Evolutionary conservation across 2,113 vertebrate genomes (phyloP), one percentile per base, ranked within the genome.

Genomic region (Callipepla californica): DNA sequence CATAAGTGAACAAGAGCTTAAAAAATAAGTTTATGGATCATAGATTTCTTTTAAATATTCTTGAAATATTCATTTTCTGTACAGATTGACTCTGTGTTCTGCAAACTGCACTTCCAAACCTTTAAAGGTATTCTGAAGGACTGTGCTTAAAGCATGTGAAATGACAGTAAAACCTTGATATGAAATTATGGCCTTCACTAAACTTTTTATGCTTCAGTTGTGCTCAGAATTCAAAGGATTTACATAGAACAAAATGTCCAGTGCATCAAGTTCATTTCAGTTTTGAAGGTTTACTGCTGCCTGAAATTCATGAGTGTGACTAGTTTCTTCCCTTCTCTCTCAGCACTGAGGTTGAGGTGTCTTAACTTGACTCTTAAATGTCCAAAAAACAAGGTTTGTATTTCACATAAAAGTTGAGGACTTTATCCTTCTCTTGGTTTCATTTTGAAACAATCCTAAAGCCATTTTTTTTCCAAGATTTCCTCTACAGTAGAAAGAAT

Each of bases 41-140:
- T 30, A 77, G 38, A 59, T 45, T 85, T 59, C 19, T 78, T 81
- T 68, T 13, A 68, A 70, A 61, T 50, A 36, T 62, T 81, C 87
- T 75, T 8, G 65, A 61, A 77, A 26, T 53, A 7, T 51, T 70
- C 90, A 5, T 21, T 55, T 48, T 86, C 32, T 59, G 9, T 57
- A 44, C 9, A 62, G 30, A 14, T 14, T 63, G 51, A 62, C 21
- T n/a, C 10, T 36, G 8, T 79, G 50, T 36, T 91, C 69, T 73
- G 26, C 9, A 13, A 85, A 63, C 13, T 65, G 9, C 15, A 74
- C n/a, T 84, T 72, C 61, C 66, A 79, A 62, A 59, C 6, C 53
- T 79, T 53, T 75, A 89, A 96, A 95, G 57, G 34, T 88, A 7
- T 28, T 94, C 58, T 88, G 80, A 96, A 89, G 23, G 65, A 89